Evolutionary conservation across 2,888 invertebrate genomes (phyloP).

Genomic region (Hemithea aestivaria): DNA sequence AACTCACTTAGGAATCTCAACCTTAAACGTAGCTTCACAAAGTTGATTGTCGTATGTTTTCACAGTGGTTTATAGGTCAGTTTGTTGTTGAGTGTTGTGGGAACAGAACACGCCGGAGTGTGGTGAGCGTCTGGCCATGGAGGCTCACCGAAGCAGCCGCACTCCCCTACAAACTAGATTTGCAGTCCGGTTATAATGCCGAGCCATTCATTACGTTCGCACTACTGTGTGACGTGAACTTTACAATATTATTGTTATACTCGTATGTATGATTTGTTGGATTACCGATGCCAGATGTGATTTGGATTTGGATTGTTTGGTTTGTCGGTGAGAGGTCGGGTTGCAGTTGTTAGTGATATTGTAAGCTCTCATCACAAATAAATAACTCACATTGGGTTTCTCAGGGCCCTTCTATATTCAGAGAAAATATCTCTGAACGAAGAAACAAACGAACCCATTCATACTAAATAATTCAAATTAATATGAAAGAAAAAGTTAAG

Average conservation of each 20-base stretch:
- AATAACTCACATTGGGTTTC: no score
- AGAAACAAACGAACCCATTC: no score
- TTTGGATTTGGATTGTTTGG: conserved; percentile 31
- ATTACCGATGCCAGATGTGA: conserved; percentile 41
- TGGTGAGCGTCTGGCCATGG: conserved; percentile 77
- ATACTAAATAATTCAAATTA: no score
- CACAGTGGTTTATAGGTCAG: conserved; percentile 32
- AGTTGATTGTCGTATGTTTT: conserved; percentile 25
- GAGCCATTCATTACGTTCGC: conserved; percentile 68
- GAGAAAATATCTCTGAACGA: no score
- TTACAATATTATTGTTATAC: conserved; percentile 49
- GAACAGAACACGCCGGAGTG: conserved; percentile 69
- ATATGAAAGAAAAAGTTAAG: no score
- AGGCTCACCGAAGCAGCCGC: conserved; percentile 77
- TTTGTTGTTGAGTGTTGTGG: conserved; percentile 35
- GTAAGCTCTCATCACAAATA: neutral
- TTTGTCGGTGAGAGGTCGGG: conserved; percentile 21
- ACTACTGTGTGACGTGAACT: conserved; percentile 67
- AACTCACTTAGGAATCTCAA: conserved; percentile 21
- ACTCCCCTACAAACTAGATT: conserved; percentile 76
- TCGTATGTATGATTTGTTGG: conserved; percentile 44
- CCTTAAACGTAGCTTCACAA: neutral
- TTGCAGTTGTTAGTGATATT: conserved; percentile 4
- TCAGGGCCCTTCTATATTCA: no score
- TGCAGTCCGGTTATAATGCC: conserved; percentile 75